Percentiles rank a stretch among this genome's conserved stretches.
phyloP scores from a whole-genome alignment of 2,888 invertebrate genomes.

The Drosophila prostipennis region DNA sequence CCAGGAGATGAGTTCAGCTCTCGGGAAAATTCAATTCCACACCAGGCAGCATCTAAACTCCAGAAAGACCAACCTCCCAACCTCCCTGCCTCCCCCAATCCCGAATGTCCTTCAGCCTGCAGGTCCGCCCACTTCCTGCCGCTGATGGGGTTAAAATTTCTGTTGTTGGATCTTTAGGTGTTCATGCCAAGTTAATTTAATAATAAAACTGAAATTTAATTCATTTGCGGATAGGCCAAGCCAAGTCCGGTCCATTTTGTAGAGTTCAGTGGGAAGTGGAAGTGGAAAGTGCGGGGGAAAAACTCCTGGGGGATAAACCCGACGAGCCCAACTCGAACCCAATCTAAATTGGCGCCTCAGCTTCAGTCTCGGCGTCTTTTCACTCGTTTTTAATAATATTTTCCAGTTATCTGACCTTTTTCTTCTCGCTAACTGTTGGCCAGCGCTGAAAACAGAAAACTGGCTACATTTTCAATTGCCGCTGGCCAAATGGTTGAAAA shows the following conservation, averaged over 20 bases:
- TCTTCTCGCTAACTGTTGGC: slow-evolving; percentile 52
- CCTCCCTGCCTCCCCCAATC: neutral
- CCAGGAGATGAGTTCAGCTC: slow-evolving; percentile 46
- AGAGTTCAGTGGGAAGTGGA: neutral
- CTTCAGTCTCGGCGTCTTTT: slow-evolving; percentile 40
- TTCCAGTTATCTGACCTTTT: slow-evolving; percentile 81
- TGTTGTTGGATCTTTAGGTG: slow-evolving; percentile 79
- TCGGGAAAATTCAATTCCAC: slow-evolving; percentile 47
- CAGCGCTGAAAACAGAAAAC: slow-evolving; percentile 20
- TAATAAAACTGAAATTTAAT: slow-evolving; percentile 82
- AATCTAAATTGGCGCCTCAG: slow-evolving; percentile 54
- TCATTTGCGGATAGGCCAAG: slow-evolving; percentile 81
- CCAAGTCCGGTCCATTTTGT: slow-evolving; percentile 24
- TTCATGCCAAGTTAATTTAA: slow-evolving; percentile 83
- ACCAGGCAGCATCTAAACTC: slow-evolving; percentile 18
- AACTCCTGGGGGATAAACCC: slow-evolving; percentile 68
- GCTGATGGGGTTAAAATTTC: slow-evolving; percentile 47
- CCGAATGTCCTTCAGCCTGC: slow-evolving; percentile 17
- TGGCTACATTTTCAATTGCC: slow-evolving; percentile 45
- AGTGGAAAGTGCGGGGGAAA: slow-evolving; percentile 17
- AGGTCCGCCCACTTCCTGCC: slow-evolving; percentile 33
- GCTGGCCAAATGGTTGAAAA: slow-evolving; percentile 20
- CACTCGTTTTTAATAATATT: slow-evolving; percentile 76
- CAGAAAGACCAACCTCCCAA: slow-evolving; percentile 4
- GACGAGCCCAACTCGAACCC: slow-evolving; percentile 29